These are phyloP conservation scores for Nomia melanderi DNA, from an alignment of 1,140 invertebrate species.

Conservation along the genomic window DNA sequence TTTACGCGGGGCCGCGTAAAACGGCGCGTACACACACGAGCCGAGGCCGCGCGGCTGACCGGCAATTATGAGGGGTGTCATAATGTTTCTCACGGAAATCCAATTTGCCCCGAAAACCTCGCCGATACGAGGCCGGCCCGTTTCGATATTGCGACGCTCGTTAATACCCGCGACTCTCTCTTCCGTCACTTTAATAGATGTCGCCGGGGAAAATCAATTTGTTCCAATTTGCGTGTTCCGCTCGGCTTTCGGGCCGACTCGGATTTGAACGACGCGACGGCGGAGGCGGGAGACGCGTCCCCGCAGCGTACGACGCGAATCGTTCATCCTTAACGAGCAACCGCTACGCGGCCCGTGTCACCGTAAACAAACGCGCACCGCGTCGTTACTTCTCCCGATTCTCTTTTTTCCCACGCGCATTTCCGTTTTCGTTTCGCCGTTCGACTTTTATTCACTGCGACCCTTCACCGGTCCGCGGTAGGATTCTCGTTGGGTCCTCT, in stretches of 20 bases:
- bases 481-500: conserved; percentile 26
- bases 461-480: conserved; percentile 15
- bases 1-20: neutral
- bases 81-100: conserved; percentile 46
- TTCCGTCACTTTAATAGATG: conserved; percentile 51
- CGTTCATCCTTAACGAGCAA: conserved; percentile 24
- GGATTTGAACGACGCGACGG: conserved; percentile 1
- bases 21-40: neutral
- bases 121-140: neutral
- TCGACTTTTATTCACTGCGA: conserved; percentile 22
- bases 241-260: neutral
- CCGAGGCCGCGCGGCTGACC: too few species aligned
- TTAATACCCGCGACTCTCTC: conserved; percentile 47
- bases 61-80: conserved; percentile 33
- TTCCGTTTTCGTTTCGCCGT: neutral
- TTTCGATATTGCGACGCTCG: conserved; percentile 47
- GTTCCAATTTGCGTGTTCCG: conserved; percentile 36
- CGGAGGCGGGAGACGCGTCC: too few species aligned
- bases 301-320: neutral
- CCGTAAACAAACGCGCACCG: conserved; percentile 2
- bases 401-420: neutral
- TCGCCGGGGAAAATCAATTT: conserved; percentile 43
- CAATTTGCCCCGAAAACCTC: conserved; percentile 41
- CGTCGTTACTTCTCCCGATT: neutral
- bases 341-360: neutral